Evolutionary conservation across 2,113 vertebrate species (phyloP), one percentile per base, ranked within the genome.

Genomic region (Cottus gobio): DNA sequence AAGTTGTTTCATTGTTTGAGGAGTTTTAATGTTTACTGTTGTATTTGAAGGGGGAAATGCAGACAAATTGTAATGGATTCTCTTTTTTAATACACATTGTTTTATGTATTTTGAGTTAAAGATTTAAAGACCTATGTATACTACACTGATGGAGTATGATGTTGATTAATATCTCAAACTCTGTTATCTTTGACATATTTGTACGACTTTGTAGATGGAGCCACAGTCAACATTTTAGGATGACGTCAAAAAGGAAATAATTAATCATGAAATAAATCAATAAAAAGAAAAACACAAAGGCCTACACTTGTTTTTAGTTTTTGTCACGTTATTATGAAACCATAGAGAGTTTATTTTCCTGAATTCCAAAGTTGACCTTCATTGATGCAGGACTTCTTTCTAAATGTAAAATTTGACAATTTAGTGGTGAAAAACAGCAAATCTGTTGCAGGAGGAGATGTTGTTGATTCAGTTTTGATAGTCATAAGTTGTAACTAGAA

Each of bases 291-390:
- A 15, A 28, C 22, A 3, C 24, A 56, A 48, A 39, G 15, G 34
- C 22, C n/a, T n/a, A n/a, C 61, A n/a, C 15, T 54, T 7, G 31
- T 15, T 31, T 30, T 22, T 28, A 1, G 11, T 57, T 58, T 57
- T 46, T 54, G 56, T 31, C 54, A 75, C 8, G 1, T 57, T 48
- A 69, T 75, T 36, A 44, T 44, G n/a, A 34, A 20, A 71, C 7
- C 26, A 11, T 12, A n/a, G 11, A 65, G 24, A 3, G 24, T 78
- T 78, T 78, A 28, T 56, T 75, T 69, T 84, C 24, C 67, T 54
- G 72, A 60, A 71, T 71, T 50, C 58, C 31, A 36, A n/a, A 30
- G 44, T 6, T 61, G 54, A 65, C 58, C 61, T 58, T 65, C 64
- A 48, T 16, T 28, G 16, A 68, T 0, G 22, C 37, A n/a, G 20